Percentiles rank a stretch among this genome's conserved stretches.
These are phyloP conservation scores for Abrostola triplasia DNA, from an alignment of 2,888 invertebrate species.

Conservation along the genomic window DNA sequence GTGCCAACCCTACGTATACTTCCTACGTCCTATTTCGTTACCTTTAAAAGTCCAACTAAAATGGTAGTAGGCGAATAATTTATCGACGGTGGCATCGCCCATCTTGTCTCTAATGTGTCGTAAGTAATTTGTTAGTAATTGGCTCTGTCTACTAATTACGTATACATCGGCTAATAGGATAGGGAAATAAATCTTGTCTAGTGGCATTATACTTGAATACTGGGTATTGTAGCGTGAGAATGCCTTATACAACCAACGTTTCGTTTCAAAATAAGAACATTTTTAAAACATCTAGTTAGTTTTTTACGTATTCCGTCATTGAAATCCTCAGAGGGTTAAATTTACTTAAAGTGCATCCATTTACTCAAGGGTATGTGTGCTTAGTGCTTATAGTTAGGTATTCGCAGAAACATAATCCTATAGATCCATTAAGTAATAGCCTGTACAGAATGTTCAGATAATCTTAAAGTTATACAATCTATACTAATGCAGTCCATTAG, in stretches of 20 bases:
- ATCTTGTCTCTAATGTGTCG: slow-evolving; percentile 30
- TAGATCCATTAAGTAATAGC: slow-evolving; percentile 2
- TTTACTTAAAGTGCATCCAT: no score
- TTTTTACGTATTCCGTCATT: no score
- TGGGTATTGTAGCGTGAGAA: background rate
- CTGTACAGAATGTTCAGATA: slow-evolving; percentile 9
- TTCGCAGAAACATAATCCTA: no score
- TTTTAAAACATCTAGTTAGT: no score
- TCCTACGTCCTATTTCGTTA: slow-evolving; percentile 37
- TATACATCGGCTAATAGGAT: slow-evolving; percentile 11
- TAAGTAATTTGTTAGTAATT: slow-evolving; percentile 44
- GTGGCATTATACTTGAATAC: background rate
- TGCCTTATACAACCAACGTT: background rate
- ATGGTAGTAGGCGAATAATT: slow-evolving; percentile 49
- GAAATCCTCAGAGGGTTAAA: no score
- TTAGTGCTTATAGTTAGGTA: no score
- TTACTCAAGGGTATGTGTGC: no score
- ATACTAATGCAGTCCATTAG: slow-evolving; percentile 20
- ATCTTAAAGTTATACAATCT: slow-evolving; percentile 18
- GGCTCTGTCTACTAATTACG: slow-evolving; percentile 33
- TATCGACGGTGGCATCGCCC: slow-evolving; percentile 27
- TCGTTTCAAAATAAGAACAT: no score
- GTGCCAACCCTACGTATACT: slow-evolving; percentile 4
- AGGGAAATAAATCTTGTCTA: slow-evolving; percentile 7
- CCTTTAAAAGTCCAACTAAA: slow-evolving; percentile 49